Evolutionary conservation across 2,888 invertebrate species (phyloP), one percentile per base, ranked within the genome.

Genomic region (Acrobasis consociella): DNA sequence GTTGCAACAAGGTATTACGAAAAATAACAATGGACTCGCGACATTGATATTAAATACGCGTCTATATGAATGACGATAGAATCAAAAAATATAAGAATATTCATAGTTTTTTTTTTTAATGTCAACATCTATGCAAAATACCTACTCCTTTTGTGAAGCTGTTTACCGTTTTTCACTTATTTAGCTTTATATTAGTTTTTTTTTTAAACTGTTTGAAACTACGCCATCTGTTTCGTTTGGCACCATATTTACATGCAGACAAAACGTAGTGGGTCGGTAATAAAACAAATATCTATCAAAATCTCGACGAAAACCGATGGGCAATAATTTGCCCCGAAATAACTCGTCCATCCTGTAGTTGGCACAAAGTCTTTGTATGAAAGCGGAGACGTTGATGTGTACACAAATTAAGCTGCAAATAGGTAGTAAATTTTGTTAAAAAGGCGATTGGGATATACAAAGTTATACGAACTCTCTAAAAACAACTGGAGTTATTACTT

Each of bases 361-460:
- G 69, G 77, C 75, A 89, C 89, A 89, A 88, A 88, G 87, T 76
- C 82, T 71, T 79, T 81, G 74, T 79, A 75, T 71, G 69, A 71
- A 74, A 69, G 70, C 63, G 67, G 64, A 62, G 58, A 72, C 67
- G 65, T 68, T 72, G 70, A 73, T 78, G 69, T 80, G 77, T 72
- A 69, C 70, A 70, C 70, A 69, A 69, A 71, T 76, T 76, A 77
- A 70, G 61, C 62, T 67, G 67, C 62, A 67, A 73, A 72, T 70
- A 64, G 64, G 71, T 69, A 65, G 66, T 77, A 77, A 77, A 78
- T 78, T 73, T 66, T 64, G 61, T 70, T 71, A 72, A 72, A 69
- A 71, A 70, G 64, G 68, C 66, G 63, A 71, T 69, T 69, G 64
- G 69, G 64, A 63, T 17, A 46, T 13, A 15, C 49, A 13, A 58